Conservation (phyloP, 2,888 invertebrate species). For the Aporophyla lueneburgensis region DNA sequence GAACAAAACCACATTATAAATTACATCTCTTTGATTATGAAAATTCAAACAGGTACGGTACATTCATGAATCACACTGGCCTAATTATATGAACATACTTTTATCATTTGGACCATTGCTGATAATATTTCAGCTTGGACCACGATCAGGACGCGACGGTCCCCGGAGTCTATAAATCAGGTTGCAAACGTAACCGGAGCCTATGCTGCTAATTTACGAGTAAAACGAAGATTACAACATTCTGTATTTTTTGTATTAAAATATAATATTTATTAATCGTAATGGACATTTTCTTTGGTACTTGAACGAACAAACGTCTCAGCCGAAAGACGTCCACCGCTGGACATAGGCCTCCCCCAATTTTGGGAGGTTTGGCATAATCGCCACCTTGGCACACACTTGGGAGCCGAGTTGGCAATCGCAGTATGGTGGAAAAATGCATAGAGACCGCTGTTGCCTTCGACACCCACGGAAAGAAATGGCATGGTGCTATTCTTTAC, state of each 20-base stretch:
- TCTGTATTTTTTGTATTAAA: slow-evolving; percentile 6
- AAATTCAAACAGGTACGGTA: not conserved
- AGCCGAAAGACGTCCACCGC: no score
- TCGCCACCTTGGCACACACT: no score
- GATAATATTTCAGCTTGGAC: slow-evolving; percentile 54
- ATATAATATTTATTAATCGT: not conserved
- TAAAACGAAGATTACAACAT: slow-evolving; percentile 28
- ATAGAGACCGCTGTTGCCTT: no score
- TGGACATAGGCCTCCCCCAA: no score
- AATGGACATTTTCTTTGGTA: not conserved
- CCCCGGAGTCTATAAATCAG: slow-evolving; percentile 65
- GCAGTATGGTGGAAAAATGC: no score
- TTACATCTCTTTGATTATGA: not conserved
- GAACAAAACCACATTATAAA: not conserved
- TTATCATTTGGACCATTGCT: slow-evolving; percentile 1
- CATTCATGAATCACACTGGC: not conserved
- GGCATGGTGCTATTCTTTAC: no score
- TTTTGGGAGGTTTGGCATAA: no score
- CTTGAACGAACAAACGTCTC: not conserved
- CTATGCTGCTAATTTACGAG: slow-evolving; percentile 67
- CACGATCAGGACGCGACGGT: slow-evolving; percentile 36
- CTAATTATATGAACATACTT: not conserved
- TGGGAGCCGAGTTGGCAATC: no score
- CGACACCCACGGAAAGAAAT: no score
- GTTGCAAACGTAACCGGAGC: slow-evolving; percentile 68